Evolutionary conservation across 2,113 vertebrate species (phyloP).

Genomic region (Tretioscincus oriximinensis): DNA sequence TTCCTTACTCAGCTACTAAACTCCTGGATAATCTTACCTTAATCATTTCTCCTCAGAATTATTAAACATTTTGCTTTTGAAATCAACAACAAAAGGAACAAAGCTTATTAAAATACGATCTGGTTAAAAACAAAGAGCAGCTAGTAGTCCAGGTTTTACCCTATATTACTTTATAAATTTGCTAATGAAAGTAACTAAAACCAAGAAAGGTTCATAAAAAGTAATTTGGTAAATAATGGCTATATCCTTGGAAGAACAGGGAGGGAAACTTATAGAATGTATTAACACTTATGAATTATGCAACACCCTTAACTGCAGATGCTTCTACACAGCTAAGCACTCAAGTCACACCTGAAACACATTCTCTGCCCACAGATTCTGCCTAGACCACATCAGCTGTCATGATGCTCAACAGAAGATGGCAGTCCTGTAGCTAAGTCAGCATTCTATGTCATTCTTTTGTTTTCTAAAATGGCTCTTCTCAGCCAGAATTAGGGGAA

Average conservation of each 20-base stretch:
- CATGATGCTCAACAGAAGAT: not conserved
- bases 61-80: not conserved
- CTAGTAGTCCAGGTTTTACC: not conserved
- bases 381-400: not conserved
- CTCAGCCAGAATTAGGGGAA: not conserved
- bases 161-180: not conserved
- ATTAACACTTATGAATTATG: slow-evolving; percentile 29
- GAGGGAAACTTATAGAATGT: slow-evolving; percentile 26
- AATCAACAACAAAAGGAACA: not conserved
- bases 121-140: not conserved
- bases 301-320: slow-evolving; percentile 14
- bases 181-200: slow-evolving; percentile 16
- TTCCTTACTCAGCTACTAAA: not conserved
- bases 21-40: not conserved
- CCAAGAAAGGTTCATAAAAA: slow-evolving; percentile 16
- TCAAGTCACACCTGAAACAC: slow-evolving; percentile 15
- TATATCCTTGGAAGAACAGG: not conserved
- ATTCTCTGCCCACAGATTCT: not conserved
- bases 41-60: not conserved
- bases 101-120: not conserved
- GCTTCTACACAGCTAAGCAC: slow-evolving; percentile 11
- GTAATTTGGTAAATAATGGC: slow-evolving; percentile 29
- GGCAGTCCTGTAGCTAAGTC: not conserved
- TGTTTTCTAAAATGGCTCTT: not conserved
- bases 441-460: not conserved